phyloP scores from a whole-genome alignment of 2,797 vertebrate genomes.

The Myotis vivesi region DNA sequence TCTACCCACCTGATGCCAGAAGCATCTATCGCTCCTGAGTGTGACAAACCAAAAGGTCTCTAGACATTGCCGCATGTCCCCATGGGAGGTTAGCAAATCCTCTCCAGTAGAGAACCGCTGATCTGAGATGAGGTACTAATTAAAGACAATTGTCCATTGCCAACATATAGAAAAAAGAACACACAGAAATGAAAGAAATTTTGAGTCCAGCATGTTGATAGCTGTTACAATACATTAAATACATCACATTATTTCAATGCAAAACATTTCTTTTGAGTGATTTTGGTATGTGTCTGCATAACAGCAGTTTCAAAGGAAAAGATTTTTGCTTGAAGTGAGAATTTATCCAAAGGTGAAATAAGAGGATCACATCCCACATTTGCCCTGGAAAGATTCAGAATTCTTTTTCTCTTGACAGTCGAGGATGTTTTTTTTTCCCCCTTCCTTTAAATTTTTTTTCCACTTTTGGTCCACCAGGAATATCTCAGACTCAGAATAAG shows the following conservation, averaged over 20 bases:
- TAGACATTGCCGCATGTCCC: neutral
- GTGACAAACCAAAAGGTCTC: neutral
- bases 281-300: conserved; percentile 46
- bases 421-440: neutral
- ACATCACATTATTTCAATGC: neutral
- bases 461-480: conserved; percentile 55
- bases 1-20: neutral
- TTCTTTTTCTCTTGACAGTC: conserved; percentile 54
- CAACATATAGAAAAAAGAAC: neutral
- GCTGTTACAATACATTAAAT: neutral
- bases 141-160: neutral
- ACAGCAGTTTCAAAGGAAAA: conserved; percentile 64
- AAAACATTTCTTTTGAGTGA: conserved; percentile 57
- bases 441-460: neutral
- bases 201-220: neutral
- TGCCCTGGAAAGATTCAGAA: conserved; percentile 54
- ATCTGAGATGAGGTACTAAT: neutral
- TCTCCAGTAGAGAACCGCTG: neutral
- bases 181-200: neutral
- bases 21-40: too few relatives aligned
- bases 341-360: conserved; percentile 65
- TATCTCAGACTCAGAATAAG: conserved; percentile 71
- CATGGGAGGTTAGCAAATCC: neutral
- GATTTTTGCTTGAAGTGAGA: conserved; percentile 59
- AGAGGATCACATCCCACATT: conserved; percentile 61